Percentiles rank a stretch among this genome's conserved stretches.
phyloP scores from a whole-genome alignment of 2,113 vertebrate genomes.

The Notothenia rossii region DNA sequence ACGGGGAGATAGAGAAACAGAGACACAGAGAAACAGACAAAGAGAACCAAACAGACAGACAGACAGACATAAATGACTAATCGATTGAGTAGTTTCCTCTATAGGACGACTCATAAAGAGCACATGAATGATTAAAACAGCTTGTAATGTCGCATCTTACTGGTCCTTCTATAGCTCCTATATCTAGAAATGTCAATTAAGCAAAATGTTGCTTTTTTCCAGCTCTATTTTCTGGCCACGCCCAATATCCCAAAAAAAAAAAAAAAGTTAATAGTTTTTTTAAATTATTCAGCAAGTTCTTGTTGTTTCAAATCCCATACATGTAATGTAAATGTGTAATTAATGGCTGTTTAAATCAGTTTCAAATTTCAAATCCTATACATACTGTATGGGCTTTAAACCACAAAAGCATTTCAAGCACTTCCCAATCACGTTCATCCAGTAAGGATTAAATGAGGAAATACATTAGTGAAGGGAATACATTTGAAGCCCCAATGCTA shows the following conservation, averaged over 20 bases:
- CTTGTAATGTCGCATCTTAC: neutral
- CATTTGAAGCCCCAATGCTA: neutral
- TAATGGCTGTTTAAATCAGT: neutral
- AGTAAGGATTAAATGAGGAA: conserved; percentile 19
- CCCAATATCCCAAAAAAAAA: no score
- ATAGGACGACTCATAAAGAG: neutral
- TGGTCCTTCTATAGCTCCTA: neutral
- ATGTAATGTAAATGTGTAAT: neutral
- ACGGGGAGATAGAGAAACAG: conserved; percentile 9
- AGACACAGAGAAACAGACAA: neutral
- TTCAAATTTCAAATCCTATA: neutral
- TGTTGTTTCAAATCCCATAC: no score
- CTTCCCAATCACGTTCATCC: neutral
- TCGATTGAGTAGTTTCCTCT: neutral
- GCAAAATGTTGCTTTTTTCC: no score
- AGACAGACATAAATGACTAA: conserved; percentile 15
- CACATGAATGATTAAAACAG: neutral
- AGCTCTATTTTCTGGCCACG: neutral
- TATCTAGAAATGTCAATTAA: neutral
- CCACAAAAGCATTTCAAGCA: neutral
- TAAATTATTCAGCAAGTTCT: no score
- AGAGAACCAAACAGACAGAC: neutral
- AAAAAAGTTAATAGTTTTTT: neutral
- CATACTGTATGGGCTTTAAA: neutral
- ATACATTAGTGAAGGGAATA: conserved; percentile 20